A percentile compares a stretch with the other conserved stretches of the same genome.
These are phyloP conservation scores for Oncorhynchus mykiss DNA, from an alignment of 2,113 vertebrate species.

Conservation along the genomic window DNA sequence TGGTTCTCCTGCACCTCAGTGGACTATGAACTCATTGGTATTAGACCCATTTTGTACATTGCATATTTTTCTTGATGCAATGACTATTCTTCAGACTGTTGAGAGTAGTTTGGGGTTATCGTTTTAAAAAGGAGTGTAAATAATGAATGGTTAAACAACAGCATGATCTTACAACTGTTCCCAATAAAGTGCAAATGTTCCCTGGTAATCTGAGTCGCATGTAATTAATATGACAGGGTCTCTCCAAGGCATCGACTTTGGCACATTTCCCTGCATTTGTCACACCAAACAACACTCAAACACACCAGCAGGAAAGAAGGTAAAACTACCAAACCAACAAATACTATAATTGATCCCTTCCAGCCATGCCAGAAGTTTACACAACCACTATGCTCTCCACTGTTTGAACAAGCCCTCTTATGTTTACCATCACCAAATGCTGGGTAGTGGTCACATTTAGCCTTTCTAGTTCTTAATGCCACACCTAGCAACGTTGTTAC, in stretches of 20 bases:
- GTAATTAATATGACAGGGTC: slow-evolving; percentile 70
- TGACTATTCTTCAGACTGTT: neutral
- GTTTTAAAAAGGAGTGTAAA: neutral
- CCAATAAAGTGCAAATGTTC: slow-evolving; percentile 46
- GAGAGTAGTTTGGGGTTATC: neutral
- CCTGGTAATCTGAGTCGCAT: slow-evolving; percentile 63
- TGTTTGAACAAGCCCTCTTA: too few relatives aligned
- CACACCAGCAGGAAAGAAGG: slow-evolving; percentile 41
- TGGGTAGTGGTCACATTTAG: too few relatives aligned
- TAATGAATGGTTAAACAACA: slow-evolving; percentile 10
- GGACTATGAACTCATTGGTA: too few relatives aligned
- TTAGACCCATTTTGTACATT: neutral
- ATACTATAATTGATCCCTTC: slow-evolving; percentile 65
- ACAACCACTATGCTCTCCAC: too few relatives aligned
- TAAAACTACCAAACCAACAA: slow-evolving; percentile 69
- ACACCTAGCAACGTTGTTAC: too few relatives aligned
- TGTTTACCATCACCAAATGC: too few relatives aligned
- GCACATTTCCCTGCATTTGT: slow-evolving; percentile 76
- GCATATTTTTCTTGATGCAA: neutral
- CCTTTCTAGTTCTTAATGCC: too few relatives aligned
- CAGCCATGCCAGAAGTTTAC: neutral
- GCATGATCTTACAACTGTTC: slow-evolving; percentile 54
- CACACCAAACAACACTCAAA: slow-evolving; percentile 71
- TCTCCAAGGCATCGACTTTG: slow-evolving; percentile 59
- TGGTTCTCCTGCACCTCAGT: too few relatives aligned